Evolutionary conservation across 1,140 invertebrate genomes (phyloP).

Genomic region (Riptortus pedestris): DNA sequence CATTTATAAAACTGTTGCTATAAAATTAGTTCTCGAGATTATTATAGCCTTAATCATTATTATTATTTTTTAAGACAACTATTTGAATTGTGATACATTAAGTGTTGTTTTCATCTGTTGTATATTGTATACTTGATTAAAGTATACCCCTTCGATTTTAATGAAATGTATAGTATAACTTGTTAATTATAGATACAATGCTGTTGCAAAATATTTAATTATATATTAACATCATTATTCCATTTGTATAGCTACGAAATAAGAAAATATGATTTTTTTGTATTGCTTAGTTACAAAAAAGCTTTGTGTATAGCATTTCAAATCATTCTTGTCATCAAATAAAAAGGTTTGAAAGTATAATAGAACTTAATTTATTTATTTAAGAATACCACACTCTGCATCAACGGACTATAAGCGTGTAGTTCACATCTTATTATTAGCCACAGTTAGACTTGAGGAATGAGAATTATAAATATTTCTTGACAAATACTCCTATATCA

Average conservation of each 20-base stretch:
- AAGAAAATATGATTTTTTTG: slow-evolving; percentile 2
- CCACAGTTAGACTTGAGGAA: no score
- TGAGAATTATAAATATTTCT: no score
- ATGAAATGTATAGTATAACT: not conserved
- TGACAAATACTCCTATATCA: no score
- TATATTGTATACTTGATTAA: not conserved
- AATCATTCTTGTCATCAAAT: slow-evolving; percentile 2
- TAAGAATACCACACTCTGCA: no score
- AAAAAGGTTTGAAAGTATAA: not conserved
- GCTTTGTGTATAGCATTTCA: slow-evolving; percentile 17
- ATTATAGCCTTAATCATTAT: not conserved
- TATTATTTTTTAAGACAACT: not conserved
- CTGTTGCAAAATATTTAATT: not conserved
- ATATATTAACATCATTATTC: not conserved
- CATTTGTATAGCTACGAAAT: not conserved
- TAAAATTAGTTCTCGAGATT: no score
- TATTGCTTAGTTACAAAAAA: not conserved
- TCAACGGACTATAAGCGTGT: no score
- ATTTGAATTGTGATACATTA: not conserved
- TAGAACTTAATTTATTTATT: no score
- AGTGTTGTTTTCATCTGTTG: not conserved
- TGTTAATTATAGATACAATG: not conserved
- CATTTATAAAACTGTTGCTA: no score
- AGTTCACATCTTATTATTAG: no score
- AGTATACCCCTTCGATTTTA: no score